These are phyloP conservation scores for Mesochorus sp. DNA, from an alignment of 2,888 invertebrate species.

Conservation along the genomic window DNA sequence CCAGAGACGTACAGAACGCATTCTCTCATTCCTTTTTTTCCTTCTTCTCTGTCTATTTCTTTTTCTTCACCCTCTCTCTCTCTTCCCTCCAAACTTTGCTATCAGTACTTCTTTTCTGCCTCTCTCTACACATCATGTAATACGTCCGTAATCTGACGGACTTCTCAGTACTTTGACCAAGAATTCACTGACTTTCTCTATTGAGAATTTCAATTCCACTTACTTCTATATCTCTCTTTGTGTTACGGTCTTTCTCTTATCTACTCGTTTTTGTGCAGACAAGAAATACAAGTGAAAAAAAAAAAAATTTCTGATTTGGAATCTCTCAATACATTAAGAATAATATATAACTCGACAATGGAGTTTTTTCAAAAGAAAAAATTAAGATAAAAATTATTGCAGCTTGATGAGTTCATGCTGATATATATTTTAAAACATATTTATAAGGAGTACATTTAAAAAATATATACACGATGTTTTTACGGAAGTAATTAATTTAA, in stretches of 20 bases:
- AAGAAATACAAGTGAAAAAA: background rate
- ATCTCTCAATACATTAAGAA: too few relatives aligned
- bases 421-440: too few relatives aligned
- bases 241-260: background rate
- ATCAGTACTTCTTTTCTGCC: constrained; percentile 2
- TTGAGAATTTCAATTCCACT: constrained; percentile 30
- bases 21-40: constrained; percentile 14
- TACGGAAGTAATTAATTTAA: too few relatives aligned
- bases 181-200: constrained; percentile 35
- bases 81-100: background rate
- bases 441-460: too few relatives aligned
- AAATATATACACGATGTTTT: too few relatives aligned
- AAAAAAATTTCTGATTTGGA: background rate
- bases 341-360: too few relatives aligned
- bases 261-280: background rate
- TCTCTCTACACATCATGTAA: constrained; percentile 6
- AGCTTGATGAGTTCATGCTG: too few relatives aligned
- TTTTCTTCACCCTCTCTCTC: background rate
- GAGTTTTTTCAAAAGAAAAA: too few relatives aligned
- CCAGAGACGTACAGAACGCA: constrained; percentile 34
- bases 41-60: background rate
- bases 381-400: too few relatives aligned
- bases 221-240: background rate
- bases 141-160: constrained; percentile 31
- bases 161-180: constrained; percentile 24